phyloP scores from a whole-genome alignment of 1,140 invertebrate genomes.

The Hyposmocoma kahamanoa region DNA sequence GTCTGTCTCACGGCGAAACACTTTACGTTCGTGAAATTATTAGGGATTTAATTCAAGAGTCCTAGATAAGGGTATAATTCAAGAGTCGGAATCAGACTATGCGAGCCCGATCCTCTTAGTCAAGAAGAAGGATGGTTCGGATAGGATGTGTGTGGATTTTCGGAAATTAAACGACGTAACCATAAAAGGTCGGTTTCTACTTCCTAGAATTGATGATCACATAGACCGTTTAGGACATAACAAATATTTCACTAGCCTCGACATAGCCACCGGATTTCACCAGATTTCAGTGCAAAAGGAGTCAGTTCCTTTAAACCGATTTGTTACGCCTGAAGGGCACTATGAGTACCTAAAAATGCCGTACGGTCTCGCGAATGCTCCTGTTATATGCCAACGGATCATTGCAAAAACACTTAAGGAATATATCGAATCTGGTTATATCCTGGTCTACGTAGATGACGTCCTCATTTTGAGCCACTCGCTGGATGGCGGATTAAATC shows the following conservation, averaged over 20 bases:
- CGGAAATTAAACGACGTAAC: not conserved
- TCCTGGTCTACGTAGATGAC: not conserved
- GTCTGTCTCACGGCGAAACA: conserved; percentile 12
- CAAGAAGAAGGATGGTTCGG: conserved; percentile 23
- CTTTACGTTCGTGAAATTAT: conserved; percentile 17
- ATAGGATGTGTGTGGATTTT: conserved; percentile 1
- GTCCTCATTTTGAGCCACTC: conserved; percentile 5
- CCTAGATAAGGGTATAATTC: conserved; percentile 1
- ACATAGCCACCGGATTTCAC: conserved; percentile 1
- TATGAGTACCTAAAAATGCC: conserved; percentile 4
- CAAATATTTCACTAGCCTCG: conserved; percentile 8
- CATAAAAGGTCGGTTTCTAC: not conserved
- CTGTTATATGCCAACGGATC: not conserved
- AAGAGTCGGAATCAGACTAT: conserved; percentile 3
- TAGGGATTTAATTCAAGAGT: conserved; percentile 4
- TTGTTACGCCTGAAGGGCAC: conserved; percentile 3
- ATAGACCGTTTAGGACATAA: conserved; percentile 7
- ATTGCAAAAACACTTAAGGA: not conserved
- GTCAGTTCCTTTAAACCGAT: not conserved
- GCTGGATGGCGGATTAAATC: conserved; percentile 16
- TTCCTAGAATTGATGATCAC: not conserved
- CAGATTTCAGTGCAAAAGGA: not conserved
- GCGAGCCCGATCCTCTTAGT: conserved; percentile 8
- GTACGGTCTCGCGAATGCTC: conserved; percentile 2
- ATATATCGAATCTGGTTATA: not conserved